phyloP scores from a whole-genome alignment of 2,113 vertebrate species.

The Orthochromis malagaraziensis region DNA sequence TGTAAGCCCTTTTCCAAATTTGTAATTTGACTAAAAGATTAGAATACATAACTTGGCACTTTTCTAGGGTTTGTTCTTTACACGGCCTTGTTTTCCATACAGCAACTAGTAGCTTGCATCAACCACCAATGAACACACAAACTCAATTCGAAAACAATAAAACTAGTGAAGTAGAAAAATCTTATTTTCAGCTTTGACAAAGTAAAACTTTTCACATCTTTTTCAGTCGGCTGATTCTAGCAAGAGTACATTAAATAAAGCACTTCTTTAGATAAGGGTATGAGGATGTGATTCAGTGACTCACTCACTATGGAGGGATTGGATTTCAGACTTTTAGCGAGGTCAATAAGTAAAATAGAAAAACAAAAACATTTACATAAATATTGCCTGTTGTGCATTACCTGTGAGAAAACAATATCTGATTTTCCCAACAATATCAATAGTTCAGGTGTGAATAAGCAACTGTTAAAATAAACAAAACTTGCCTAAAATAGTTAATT shows the following conservation, averaged over 20 bases:
- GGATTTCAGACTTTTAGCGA: neutral
- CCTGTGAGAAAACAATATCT: neutral
- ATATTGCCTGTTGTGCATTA: neutral
- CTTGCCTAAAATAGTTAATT: neutral
- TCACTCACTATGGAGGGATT: accelerated
- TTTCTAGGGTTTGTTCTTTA: neutral
- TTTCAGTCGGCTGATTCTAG: neutral
- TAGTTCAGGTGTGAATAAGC: neutral
- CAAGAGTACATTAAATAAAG: neutral
- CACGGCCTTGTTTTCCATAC: neutral
- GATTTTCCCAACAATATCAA: neutral
- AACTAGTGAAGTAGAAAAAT: neutral
- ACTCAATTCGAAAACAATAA: neutral
- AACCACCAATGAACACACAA: neutral
- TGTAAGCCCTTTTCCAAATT: neutral
- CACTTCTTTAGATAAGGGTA: neutral
- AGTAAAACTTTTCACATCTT: neutral
- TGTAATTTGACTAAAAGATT: neutral
- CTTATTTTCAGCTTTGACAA: neutral
- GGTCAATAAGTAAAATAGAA: neutral
- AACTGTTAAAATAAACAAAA: neutral
- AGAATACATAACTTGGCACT: neutral
- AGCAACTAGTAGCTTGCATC: neutral
- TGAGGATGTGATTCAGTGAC: neutral
- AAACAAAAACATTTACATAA: neutral